These are phyloP conservation scores for Spongilla lacustris DNA, from an alignment of 37 sponge, comb jelly and placozoan genomes.

Conservation along the genomic window DNA sequence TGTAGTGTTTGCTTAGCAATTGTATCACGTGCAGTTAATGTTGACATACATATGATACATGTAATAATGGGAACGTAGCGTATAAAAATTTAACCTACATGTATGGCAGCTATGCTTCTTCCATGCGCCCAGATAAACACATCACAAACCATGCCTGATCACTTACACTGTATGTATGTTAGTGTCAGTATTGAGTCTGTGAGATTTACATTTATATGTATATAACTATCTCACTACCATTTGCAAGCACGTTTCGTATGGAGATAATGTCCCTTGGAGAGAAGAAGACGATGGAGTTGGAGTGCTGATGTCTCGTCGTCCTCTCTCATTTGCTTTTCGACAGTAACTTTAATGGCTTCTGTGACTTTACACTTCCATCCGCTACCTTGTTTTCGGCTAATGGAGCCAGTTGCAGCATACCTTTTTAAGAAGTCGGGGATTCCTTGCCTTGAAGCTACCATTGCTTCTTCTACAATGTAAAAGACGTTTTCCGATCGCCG, in stretches of 20 bases:
- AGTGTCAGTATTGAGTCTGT: no score
- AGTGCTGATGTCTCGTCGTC: conserved; percentile 42
- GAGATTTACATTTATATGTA: no score
- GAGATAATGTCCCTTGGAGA: neutral
- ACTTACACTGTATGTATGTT: no score
- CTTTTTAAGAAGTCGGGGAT: neutral
- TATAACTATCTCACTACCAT: no score
- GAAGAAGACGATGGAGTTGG: conserved; percentile 11
- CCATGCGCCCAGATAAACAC: no score
- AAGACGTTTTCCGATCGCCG: neutral
- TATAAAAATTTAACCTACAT: no score
- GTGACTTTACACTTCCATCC: conserved; percentile 30
- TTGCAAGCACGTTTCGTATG: conserved; percentile 1
- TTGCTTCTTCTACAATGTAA: neutral
- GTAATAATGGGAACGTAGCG: no score
- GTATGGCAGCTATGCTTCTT: no score
- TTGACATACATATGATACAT: no score
- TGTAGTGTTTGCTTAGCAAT: no score
- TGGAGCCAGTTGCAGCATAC: neutral
- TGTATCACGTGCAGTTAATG: no score
- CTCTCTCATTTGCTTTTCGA: conserved; percentile 31
- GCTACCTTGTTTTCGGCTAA: conserved; percentile 7
- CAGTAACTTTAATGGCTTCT: neutral
- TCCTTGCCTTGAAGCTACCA: neutral
- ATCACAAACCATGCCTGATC: no score